These are phyloP conservation scores for Isaurus tuberculatus DNA, from an alignment of 92 coral and sea anemone species.

Conservation along the genomic window DNA sequence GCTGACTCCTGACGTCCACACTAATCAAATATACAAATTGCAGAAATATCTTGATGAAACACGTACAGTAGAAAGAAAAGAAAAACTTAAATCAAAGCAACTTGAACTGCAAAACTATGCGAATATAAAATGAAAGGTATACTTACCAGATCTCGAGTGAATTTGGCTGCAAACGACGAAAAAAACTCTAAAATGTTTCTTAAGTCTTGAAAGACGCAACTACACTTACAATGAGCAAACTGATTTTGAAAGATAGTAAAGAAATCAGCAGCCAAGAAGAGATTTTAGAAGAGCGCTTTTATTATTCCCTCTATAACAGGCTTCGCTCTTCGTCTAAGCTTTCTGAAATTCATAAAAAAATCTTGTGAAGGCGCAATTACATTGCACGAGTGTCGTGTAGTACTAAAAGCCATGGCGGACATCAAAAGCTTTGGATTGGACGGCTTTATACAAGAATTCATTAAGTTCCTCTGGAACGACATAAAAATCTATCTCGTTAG, in stretches of 20 bases:
- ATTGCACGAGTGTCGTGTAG: background rate
- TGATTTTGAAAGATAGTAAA: background rate
- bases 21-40: no score
- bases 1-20: no score
- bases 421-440: background rate
- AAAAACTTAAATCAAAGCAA: no score
- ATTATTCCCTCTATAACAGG: background rate
- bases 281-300: background rate
- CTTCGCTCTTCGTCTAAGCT: background rate
- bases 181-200: conserved; percentile 16
- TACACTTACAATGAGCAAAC: conserved; percentile 12
- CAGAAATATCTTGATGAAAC: no score
- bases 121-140: no score
- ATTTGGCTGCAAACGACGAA: no score
- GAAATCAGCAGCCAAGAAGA: conserved; percentile 24
- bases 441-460: background rate
- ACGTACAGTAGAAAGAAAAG: no score
- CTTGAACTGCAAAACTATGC: no score
- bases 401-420: conserved; percentile 1
- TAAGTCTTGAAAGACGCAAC: conserved; percentile 27
- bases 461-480: background rate
- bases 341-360: background rate
- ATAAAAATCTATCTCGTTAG: background rate
- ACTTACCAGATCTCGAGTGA: no score
- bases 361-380: conserved; percentile 5